Percentiles rank a stretch among this genome's conserved stretches.
These are phyloP conservation scores for Capitulum mitella DNA, from an alignment of 2,888 invertebrate species.

Conservation along the genomic window DNA sequence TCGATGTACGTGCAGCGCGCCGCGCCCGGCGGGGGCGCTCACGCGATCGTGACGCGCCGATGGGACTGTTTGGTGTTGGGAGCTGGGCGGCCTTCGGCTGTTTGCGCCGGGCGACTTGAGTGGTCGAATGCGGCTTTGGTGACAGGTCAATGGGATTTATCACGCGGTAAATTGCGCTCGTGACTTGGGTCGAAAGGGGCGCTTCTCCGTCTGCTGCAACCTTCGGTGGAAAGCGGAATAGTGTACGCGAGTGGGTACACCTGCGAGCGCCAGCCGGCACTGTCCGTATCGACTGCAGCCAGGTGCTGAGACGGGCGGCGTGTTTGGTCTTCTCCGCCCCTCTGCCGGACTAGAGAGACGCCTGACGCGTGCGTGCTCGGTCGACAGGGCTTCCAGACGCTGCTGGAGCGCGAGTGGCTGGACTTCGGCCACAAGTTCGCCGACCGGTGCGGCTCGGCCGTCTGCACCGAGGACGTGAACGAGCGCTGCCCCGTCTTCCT, in stretches of 20 bases:
- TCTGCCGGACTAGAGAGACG: slow-evolving; percentile 76
- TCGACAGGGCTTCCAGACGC: slow-evolving; percentile 92
- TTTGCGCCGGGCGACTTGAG: too few relatives aligned
- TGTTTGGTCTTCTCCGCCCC: slow-evolving; percentile 64
- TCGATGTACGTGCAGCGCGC: slow-evolving; percentile 56
- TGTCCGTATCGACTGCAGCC: slow-evolving; percentile 98
- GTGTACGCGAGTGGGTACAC: too few relatives aligned
- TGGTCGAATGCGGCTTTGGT: too few relatives aligned
- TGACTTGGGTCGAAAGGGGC: too few relatives aligned
- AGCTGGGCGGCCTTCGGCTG: too few relatives aligned
- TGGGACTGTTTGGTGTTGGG: too few relatives aligned
- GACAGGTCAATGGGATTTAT: too few relatives aligned
- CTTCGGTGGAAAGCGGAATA: too few relatives aligned
- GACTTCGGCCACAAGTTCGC: slow-evolving; percentile 98
- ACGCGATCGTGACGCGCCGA: too few relatives aligned
- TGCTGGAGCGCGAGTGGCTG: slow-evolving; percentile 94
- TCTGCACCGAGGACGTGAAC: slow-evolving; percentile 77
- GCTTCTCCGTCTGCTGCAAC: too few relatives aligned
- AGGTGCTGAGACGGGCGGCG: slow-evolving; percentile 83
- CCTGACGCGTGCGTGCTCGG: slow-evolving; percentile 94
- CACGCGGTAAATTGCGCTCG: too few relatives aligned
- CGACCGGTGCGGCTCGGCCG: slow-evolving; percentile 72
- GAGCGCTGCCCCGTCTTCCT: slow-evolving; percentile 95
- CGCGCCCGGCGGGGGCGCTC: slow-evolving; percentile 80
- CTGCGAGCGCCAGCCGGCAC: slow-evolving; percentile 89